Percentiles rank a stretch among this genome's conserved stretches.
Evolutionary conservation across 2,113 vertebrate species (phyloP).

Genomic region (Psammodynastes pulverulentus): DNA sequence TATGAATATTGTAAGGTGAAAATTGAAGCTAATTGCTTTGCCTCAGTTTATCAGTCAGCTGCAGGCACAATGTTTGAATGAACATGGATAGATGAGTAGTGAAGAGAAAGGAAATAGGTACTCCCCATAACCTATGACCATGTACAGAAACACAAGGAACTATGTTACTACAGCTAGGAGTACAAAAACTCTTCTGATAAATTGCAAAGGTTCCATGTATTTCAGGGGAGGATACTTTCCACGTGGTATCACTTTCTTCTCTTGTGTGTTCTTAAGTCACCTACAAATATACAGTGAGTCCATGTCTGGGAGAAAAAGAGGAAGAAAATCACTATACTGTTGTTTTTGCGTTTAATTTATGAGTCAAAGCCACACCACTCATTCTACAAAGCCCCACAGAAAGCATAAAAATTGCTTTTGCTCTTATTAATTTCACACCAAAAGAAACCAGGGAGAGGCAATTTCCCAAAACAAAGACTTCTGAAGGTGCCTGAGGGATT

Average conservation of each 20-base stretch:
- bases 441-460: neutral
- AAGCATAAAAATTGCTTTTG: neutral
- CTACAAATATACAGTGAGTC: neutral
- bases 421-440: neutral
- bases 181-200: neutral
- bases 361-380: neutral
- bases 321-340: neutral
- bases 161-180: neutral
- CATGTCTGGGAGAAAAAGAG: neutral
- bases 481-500: neutral
- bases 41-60: neutral
- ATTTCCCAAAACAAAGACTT: neutral
- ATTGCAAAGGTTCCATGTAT: neutral
- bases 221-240: neutral
- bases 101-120: neutral
- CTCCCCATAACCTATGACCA: neutral
- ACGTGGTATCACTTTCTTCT: neutral
- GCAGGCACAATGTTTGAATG: neutral
- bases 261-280: neutral
- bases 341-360: neutral
- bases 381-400: neutral
- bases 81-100: neutral
- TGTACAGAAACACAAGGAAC: neutral
- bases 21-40: neutral
- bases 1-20: neutral